phyloP scores from a whole-genome alignment of 2,888 invertebrate species.

The Athalia rosae region DNA sequence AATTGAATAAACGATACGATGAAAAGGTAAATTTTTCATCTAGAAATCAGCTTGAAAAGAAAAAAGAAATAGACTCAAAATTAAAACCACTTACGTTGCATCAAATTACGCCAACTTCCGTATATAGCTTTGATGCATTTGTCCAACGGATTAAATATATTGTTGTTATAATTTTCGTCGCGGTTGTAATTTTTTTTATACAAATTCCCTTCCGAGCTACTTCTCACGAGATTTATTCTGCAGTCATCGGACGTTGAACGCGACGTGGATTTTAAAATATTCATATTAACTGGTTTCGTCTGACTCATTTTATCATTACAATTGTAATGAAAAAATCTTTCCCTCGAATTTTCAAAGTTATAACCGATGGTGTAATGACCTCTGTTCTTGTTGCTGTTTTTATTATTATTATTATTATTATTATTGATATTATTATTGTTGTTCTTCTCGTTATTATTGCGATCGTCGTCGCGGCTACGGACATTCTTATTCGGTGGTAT shows the following conservation, averaged over 20 bases:
- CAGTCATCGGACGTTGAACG: conserved; percentile 59
- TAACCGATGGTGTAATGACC: no score
- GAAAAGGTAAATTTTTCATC: background rate
- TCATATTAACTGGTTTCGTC: no score
- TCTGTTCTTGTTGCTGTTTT: no score
- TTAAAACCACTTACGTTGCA: conserved; percentile 83
- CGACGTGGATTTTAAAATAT: conserved; percentile 55
- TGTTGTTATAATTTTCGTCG: conserved; percentile 49
- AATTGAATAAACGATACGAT: no score
- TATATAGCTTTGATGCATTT: conserved; percentile 85
- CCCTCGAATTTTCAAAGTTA: conserved; percentile 51
- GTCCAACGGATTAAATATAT: conserved; percentile 73
- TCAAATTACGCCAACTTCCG: conserved; percentile 87
- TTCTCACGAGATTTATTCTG: conserved; percentile 76
- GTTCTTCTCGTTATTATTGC: no score
- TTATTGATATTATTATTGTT: no score
- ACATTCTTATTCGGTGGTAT: conserved; percentile 49
- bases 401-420: no score
- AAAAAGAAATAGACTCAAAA: no score
- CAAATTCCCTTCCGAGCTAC: conserved; percentile 85
- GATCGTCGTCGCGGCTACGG: no score
- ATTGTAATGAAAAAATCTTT: conserved; percentile 9
- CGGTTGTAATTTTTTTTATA: conserved; percentile 55
- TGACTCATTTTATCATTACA: no score
- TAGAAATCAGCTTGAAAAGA: background rate